These are phyloP conservation scores for Rhogogaster chlorosoma DNA, from an alignment of 2,888 invertebrate species.

Conservation along the genomic window DNA sequence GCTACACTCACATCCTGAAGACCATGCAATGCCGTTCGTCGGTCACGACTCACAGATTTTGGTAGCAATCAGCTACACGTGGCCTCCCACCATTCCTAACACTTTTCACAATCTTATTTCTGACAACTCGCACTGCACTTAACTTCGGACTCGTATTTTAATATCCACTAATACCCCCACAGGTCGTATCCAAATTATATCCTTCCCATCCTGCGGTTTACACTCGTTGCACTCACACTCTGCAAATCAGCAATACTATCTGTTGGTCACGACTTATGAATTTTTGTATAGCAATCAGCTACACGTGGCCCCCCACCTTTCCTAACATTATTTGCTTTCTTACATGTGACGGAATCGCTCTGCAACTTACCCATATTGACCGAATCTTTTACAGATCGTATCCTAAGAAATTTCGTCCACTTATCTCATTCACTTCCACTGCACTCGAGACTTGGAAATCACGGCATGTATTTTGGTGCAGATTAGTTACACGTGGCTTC, in stretches of 20 bases:
- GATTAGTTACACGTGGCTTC: neutral
- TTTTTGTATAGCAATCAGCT: neutral
- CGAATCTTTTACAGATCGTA: neutral
- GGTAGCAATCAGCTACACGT: neutral
- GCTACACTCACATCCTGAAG: neutral
- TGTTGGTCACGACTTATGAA: neutral
- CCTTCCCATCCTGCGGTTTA: too few relatives aligned
- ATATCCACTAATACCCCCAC: neutral
- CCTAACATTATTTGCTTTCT: neutral
- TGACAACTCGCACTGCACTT: neutral
- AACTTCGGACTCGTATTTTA: neutral
- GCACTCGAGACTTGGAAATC: neutral
- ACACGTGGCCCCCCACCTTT: slow-evolving; percentile 5
- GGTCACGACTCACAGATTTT: neutral
- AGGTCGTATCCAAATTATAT: too few relatives aligned
- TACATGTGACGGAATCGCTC: neutral
- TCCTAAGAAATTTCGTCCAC: neutral
- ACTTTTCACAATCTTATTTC: too few relatives aligned
- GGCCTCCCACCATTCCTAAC: too few relatives aligned
- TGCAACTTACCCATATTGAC: neutral
- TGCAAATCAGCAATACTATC: neutral
- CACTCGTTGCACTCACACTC: neutral
- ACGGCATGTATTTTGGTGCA: neutral
- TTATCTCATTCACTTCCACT: neutral
- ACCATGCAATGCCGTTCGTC: neutral